Evolutionary conservation across 2,888 invertebrate genomes (phyloP).

Genomic region (Diplolepis rosae): DNA sequence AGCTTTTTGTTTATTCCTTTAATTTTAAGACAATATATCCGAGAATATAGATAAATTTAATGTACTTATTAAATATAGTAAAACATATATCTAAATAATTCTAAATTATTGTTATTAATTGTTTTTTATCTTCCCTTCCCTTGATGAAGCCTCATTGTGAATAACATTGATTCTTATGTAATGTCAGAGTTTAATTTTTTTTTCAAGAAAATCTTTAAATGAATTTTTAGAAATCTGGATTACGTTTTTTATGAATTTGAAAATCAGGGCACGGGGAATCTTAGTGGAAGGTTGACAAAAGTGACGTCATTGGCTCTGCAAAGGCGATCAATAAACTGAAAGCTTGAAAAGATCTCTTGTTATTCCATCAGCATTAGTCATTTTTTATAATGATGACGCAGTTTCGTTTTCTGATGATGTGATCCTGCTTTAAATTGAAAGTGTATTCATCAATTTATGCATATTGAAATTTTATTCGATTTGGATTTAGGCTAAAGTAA

Average conservation of each 20-base stretch:
- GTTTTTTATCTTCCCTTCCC: too few relatives aligned
- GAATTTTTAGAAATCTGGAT: background rate
- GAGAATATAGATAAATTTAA: too few relatives aligned
- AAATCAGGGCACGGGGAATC: constrained; percentile 42
- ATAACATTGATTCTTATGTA: background rate
- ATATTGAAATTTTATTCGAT: background rate
- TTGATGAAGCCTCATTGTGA: background rate
- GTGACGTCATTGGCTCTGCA: constrained; percentile 67
- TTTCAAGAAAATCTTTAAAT: background rate
- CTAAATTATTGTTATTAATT: too few relatives aligned
- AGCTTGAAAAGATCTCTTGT: constrained; percentile 56
- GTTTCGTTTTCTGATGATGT: constrained; percentile 33
- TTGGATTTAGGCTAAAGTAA: background rate
- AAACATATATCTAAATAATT: too few relatives aligned
- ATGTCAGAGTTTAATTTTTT: background rate
- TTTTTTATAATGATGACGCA: constrained; percentile 19
- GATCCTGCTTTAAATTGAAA: constrained; percentile 31
- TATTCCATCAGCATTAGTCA: constrained; percentile 31
- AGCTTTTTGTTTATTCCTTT: background rate
- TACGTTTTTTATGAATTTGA: background rate
- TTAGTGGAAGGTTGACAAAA: constrained; percentile 52
- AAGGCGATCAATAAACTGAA: constrained; percentile 69
- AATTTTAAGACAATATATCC: background rate
- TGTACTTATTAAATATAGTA: too few relatives aligned
- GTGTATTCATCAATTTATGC: background rate